Conservation (phyloP, 2,888 invertebrate species). For the Notocelia uddmanniana region DNA sequence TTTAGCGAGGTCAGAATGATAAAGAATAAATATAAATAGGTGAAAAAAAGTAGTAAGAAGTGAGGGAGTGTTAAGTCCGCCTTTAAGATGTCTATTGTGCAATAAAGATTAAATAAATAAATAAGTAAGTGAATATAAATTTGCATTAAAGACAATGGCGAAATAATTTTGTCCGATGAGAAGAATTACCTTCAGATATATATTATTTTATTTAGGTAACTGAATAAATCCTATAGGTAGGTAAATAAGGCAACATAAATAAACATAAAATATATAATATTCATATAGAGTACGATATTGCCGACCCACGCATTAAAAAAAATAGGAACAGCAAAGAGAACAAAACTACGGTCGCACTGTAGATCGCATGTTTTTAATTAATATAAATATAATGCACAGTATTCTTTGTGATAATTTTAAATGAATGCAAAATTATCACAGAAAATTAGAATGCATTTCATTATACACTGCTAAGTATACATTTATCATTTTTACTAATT, state of each 20-base stretch:
- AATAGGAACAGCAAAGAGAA: no score
- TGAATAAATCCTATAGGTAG: not conserved
- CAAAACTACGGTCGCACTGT: not conserved
- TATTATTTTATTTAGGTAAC: not conserved
- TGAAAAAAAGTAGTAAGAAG: no score
- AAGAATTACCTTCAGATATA: not conserved
- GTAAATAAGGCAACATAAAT: not conserved
- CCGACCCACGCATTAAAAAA: not conserved
- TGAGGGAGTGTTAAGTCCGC: no score
- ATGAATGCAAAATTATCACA: no score
- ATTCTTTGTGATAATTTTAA: no score
- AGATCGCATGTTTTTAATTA: no score
- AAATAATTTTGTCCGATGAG: not conserved
- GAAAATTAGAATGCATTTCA: not conserved
- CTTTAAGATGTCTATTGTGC: no score
- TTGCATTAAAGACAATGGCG: not conserved
- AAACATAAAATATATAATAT: not conserved
- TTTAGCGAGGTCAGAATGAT: constrained; percentile 25
- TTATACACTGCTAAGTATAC: not conserved
- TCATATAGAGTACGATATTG: not conserved
- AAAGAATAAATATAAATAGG: not conserved
- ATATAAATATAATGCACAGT: no score
- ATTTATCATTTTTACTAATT: no score
- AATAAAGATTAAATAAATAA: no score
- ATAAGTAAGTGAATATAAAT: not conserved